Base-by-base conservation (phyloP, 2,113 vertebrate genomes). In the Apodemus sylvaticus region DNA sequence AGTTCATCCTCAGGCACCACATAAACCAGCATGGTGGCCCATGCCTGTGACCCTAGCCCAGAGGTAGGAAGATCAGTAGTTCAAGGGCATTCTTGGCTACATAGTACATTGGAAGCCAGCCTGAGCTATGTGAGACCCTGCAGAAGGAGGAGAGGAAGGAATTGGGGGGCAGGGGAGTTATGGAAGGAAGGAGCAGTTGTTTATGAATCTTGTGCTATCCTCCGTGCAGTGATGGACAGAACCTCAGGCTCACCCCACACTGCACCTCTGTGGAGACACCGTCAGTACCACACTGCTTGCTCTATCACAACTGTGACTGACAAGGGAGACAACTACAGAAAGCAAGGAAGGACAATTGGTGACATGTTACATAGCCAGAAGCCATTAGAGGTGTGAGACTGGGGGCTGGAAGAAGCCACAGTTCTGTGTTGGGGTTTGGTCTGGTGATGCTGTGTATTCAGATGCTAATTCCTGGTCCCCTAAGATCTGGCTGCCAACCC, bases 201-300 rank as follows among this genome's bases (percentile, higher is more conserved):
- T 0, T 36, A 36, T 68, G 81, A 82, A 60, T 82, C 66, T 51
- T 8, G 36, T 36, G 24, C 14, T 62, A 64, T 42, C 36, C 68
- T 34, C 8, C 4, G 13, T 42, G 36, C 55, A 3, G 2, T 60
- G 76, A 11, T 0, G 11, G 87, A 53, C 55, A 73, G 73, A 39
- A 1, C 39, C 36, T 66, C 34, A 42, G 5, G 36, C 51, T 60
- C 64, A 7, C 29, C 55, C 1, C 3, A 68, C 0, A 0, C n/a
- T 9, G 36, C 51, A 16, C 20, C 68, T 60, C 62, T 70, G 45
- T 29, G 7, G 1, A 51, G 60, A 24, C 16, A 24, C 22, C 36
- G 7, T 39, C 10, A 66, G 66, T 24, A 53, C 86, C 55, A 39
- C 66, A 6, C 31, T n/a, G 9, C 10, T 81, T 60, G 36, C 91